Conservation (phyloP, 1,140 invertebrate species). For the Temnothorax curvispinosus region DNA sequence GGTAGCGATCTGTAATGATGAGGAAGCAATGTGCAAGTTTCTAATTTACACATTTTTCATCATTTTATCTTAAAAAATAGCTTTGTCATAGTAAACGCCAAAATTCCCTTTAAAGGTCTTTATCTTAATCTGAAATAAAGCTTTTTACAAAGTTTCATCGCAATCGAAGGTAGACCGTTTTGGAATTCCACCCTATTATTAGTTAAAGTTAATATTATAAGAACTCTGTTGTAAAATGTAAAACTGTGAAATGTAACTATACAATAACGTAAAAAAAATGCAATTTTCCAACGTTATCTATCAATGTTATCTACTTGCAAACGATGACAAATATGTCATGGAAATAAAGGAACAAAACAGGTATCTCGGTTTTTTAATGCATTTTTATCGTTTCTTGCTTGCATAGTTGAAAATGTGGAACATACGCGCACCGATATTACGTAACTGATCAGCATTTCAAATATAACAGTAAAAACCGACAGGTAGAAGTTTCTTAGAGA, state of each 20-base stretch:
- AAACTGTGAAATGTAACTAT: neutral
- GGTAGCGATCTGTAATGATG: no score
- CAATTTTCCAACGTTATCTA: neutral
- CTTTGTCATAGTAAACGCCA: no score
- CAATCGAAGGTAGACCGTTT: no score
- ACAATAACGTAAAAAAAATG: neutral
- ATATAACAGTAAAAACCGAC: neutral
- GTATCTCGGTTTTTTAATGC: neutral
- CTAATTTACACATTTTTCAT: no score
- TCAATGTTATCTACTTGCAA: neutral
- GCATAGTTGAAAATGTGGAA: neutral
- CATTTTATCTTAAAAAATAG: no score
- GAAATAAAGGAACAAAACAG: neutral
- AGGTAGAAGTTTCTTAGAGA: neutral
- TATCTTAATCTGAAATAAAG: no score
- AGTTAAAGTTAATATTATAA: neutral
- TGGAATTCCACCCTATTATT: no score
- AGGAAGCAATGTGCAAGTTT: no score
- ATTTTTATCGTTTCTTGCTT: slow-evolving; percentile 9
- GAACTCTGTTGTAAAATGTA: neutral
- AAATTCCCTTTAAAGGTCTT: no score
- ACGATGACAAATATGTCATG: neutral
- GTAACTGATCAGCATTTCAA: slow-evolving; percentile 20
- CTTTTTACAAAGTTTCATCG: no score
- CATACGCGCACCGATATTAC: neutral